Evolutionary conservation across 2,888 invertebrate species (phyloP), one percentile per base, ranked within the genome.

Genomic region (Acleris cristana): DNA sequence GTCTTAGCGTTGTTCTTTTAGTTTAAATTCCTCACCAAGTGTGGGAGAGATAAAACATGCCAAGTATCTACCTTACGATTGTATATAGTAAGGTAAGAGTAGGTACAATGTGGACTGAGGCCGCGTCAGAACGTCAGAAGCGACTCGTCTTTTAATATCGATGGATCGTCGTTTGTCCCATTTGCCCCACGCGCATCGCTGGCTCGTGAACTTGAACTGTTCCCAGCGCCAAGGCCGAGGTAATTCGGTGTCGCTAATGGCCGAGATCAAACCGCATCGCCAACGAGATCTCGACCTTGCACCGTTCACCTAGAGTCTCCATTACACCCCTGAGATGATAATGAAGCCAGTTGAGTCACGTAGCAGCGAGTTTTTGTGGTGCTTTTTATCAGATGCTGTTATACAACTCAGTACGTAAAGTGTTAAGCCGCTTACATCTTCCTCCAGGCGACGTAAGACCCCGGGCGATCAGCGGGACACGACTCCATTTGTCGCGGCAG

Each of bases 371-470:
- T 51, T 64, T 62, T 66, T 66, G 61, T 66, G 3, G 6, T 3
- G 8, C 14, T 64, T 65, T 65, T 66, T 49, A 66, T 45, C 56
- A 18, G 49, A 64, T 51, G 51, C 61, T 52, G 45, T 45, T 61
- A 61, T 48, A 66, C 61, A 66, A 62, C 52, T 65, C 34, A 34
- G 44, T 51, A 56, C 48, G 26, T 40, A 40, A 16, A 57, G 51
- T 57, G 21, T 18, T 66, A 66, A 62, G 56, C 61, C 45, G 65
- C 61, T 66, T 66, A 61, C 44, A 60, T 65, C 66, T 44, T 26
- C n/a, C 44, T 48, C 7, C 10, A 16, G 45, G 45, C 23, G 44
- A 5, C 60, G 21, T 61, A 23, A 66, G 61, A 56, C 61, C 56
- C 45, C 51, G 51, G 55, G 26, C 51, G n/a, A 4, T 51, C 56